Conservation (phyloP, 2,797 vertebrate genomes). For the Loris lydekkerianus region DNA sequence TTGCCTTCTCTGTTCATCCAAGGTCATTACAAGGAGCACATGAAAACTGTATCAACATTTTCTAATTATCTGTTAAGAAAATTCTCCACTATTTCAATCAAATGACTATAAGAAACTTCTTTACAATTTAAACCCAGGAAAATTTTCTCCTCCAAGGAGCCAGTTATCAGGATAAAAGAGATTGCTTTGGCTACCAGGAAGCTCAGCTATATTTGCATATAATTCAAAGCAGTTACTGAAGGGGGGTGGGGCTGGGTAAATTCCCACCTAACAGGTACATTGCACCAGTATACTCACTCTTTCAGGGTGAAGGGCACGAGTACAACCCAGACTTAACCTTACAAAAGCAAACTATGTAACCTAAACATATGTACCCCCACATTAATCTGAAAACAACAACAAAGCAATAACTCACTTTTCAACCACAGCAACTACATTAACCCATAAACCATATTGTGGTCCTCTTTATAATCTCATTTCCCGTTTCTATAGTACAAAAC, state of each 20-base stretch:
- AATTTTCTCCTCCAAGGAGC: background rate
- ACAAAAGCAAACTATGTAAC: no score
- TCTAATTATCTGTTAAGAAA: conserved; percentile 23
- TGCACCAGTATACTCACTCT: no score
- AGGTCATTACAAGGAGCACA: conserved; percentile 9
- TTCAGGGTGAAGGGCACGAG: no score
- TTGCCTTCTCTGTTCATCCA: background rate
- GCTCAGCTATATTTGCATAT: background rate
- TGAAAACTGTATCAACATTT: conserved; percentile 25
- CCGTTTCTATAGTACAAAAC: background rate
- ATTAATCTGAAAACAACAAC: no score
- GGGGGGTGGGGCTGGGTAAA: no score
- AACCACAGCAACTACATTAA: background rate
- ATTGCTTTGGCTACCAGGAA: conserved; percentile 51
- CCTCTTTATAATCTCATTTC: background rate
- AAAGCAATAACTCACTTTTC: background rate
- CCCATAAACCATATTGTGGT: background rate
- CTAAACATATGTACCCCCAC: no score
- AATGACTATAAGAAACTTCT: conserved; percentile 47
- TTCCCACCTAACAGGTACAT: no score
- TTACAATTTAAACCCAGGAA: conserved; percentile 53
- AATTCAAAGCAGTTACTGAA: background rate
- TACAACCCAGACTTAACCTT: no score
- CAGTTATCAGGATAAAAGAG: conserved; percentile 33
- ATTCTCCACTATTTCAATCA: conserved; percentile 47